phyloP scores from a whole-genome alignment of 2,888 invertebrate species.

The Acleris literana region DNA sequence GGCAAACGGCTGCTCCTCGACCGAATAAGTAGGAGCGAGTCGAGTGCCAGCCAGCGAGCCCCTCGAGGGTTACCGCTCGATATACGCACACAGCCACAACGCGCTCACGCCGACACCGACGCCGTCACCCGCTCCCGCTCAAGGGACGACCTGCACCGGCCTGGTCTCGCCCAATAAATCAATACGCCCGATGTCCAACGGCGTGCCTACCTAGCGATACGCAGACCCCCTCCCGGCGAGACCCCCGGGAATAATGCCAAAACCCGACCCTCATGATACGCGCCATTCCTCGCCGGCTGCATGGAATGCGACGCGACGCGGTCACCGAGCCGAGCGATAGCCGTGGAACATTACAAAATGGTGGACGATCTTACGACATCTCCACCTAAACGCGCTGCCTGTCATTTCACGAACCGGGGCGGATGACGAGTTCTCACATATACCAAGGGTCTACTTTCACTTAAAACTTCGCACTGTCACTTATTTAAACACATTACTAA shows the following conservation, averaged over 20 bases:
- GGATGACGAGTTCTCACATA: constrained; percentile 82
- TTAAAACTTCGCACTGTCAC: constrained; percentile 66
- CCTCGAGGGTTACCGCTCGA: constrained; percentile 83
- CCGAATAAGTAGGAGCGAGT: constrained; percentile 81
- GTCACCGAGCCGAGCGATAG: constrained; percentile 79
- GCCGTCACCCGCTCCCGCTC: constrained; percentile 54
- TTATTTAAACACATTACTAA: constrained; percentile 74
- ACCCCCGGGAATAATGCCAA: constrained; percentile 77
- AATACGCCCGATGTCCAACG: constrained; percentile 75
- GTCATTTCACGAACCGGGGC: constrained; percentile 79
- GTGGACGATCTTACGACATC: constrained; percentile 85
- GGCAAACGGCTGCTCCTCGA: constrained; percentile 77
- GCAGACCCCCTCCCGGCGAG: constrained; percentile 74
- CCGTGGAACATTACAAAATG: constrained; percentile 83
- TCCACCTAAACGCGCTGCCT: constrained; percentile 80
- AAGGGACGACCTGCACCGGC: constrained; percentile 74
- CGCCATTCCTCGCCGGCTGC: constrained; percentile 77
- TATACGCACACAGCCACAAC: constrained; percentile 76
- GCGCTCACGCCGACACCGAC: constrained; percentile 78
- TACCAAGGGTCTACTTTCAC: constrained; percentile 81
- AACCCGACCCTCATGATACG: constrained; percentile 74
- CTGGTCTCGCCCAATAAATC: constrained; percentile 82
- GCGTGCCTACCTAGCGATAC: constrained; percentile 65
- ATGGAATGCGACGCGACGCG: constrained; percentile 80
- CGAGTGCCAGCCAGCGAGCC: constrained; percentile 80